Percentiles rank a stretch among this genome's conserved stretches.
Evolutionary conservation across 2,888 invertebrate species (phyloP).

Genomic region (Andrena minutula): DNA sequence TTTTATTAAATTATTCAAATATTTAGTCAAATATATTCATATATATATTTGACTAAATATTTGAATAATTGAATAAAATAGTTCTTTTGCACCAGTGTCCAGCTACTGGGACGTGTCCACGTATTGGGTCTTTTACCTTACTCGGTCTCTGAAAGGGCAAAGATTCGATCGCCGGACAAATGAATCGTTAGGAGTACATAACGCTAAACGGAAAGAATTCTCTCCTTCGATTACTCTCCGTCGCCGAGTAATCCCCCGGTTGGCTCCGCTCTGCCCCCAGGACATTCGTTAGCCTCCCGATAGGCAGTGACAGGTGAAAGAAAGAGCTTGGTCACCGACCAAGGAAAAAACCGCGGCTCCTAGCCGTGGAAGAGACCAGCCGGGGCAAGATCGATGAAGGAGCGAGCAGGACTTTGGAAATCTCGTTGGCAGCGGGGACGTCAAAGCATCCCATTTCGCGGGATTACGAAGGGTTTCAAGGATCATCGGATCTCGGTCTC

Average conservation of each 20-base stretch:
- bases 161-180: too few species aligned
- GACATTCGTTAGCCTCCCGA: constrained; percentile 33
- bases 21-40: too few species aligned
- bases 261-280: not conserved
- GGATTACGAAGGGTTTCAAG: constrained; percentile 5
- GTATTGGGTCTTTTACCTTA: too few species aligned
- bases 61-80: too few species aligned
- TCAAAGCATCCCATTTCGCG: constrained; percentile 18
- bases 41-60: too few species aligned
- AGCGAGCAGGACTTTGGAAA: constrained; percentile 30
- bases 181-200: not conserved
- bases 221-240: not conserved
- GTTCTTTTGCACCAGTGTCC: too few species aligned
- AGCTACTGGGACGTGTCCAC: too few species aligned
- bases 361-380: constrained; percentile 33
- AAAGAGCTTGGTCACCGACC: constrained; percentile 20
- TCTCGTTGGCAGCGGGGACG: constrained; percentile 9
- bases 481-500: not conserved
- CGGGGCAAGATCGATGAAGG: constrained; percentile 55
- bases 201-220: not conserved
- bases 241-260: constrained; percentile 9
- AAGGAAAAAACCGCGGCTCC: constrained; percentile 21
- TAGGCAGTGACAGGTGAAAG: constrained; percentile 20
- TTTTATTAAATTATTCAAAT: too few species aligned
- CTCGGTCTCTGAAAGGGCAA: too few species aligned